Base-by-base conservation (phyloP, 2,888 invertebrate species). In the Apantesis nais region DNA sequence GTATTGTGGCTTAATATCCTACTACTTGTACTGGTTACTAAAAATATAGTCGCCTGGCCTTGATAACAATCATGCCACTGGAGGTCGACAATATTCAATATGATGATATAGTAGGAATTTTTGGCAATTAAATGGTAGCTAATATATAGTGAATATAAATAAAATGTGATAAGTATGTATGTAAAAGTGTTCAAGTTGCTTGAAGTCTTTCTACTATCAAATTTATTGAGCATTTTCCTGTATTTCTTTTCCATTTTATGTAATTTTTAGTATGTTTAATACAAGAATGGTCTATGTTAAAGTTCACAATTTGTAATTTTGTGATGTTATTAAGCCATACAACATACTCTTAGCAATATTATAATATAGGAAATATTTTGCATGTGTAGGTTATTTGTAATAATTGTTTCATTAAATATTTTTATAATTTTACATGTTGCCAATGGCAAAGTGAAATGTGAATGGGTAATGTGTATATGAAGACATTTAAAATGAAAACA, bases 171-270 rank as follows among this genome's bases (percentile, higher is more conserved):
- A n/a, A n/a, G n/a, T n/a, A 67, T 67, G 22, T 22, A 31, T 62
- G 12, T 62, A 67, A 67, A 44, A 41, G 16, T 64, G 58, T 41
- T 68, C n/a, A 60, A 44, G n/a, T 60, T 29, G 68, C 66, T 71
- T 63, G 68, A 71, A 52, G 70, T 74, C 80, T 79, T 81, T 81
- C 79, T 75, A 75, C 82, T 77, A 69, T 77, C 63, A 44, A 44
- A 44, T 63, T 63, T 31, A 58, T 14, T 29, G 16, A 58, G 55
- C 12, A 55, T 55, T 55, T 29, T 25, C 25, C 25, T 16, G 14
- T 29, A 58, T 4, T 31, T 63, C 41, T 63, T 63, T 44, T 25
- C 19, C 44, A 44, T 44, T 31, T 31, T 22, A 31, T 44, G 22
- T 44, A 63, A 63, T 44, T 31, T 7, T 44, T 29, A 70, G 55